Evolutionary conservation across 2,888 invertebrate genomes (phyloP).

Genomic region (Lymantria dispar): DNA sequence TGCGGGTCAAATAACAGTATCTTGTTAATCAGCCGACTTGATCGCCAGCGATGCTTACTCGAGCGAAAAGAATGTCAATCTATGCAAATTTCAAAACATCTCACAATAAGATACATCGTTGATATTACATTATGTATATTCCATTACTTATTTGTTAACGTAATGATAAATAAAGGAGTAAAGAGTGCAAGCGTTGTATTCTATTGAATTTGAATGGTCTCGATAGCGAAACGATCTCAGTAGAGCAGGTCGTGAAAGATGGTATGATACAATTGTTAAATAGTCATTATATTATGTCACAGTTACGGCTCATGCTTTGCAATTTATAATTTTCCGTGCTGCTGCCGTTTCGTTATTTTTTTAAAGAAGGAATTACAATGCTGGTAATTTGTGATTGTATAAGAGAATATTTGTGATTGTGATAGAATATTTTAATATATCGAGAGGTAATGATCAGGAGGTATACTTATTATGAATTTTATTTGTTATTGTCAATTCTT

Average conservation of each 20-base stretch:
- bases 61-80: conserved; percentile 31
- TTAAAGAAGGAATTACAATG: conserved; percentile 39
- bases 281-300: conserved; percentile 63
- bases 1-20: conserved; percentile 63
- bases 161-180: conserved; percentile 25
- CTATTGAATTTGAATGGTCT: conserved; percentile 44
- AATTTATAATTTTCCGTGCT: conserved; percentile 61
- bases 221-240: conserved; percentile 54
- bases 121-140: conserved; percentile 33
- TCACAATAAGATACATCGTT: conserved; percentile 21
- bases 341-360: conserved; percentile 53
- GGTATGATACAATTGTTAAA: conserved; percentile 50
- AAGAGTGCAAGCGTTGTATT: conserved; percentile 48
- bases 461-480: no score
- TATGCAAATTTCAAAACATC: conserved; percentile 37
- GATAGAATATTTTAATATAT: neutral
- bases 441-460: no score
- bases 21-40: conserved; percentile 43
- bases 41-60: conserved; percentile 41
- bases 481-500: no score
- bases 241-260: conserved; percentile 52
- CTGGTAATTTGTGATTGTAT: conserved; percentile 31
- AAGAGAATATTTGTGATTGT: conserved; percentile 14
- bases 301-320: conserved; percentile 39
- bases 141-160: conserved; percentile 40